These are phyloP conservation scores for Bimastos eiseni DNA, from an alignment of 2,888 invertebrate genomes.

Conservation along the genomic window DNA sequence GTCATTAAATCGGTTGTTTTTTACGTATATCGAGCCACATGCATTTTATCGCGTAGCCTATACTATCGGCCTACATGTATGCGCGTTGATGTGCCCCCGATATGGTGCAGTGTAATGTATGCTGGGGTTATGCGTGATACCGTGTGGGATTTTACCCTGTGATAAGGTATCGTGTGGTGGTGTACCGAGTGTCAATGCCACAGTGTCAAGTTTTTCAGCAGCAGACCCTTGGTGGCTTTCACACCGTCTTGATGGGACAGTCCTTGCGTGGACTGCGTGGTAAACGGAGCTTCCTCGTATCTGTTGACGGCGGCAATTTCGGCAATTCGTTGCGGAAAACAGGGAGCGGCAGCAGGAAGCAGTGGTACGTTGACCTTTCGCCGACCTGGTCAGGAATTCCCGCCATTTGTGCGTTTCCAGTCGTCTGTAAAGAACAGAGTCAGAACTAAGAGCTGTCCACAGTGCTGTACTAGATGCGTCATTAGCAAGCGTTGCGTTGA, in stretches of 20 bases:
- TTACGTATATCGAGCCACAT: too few relatives aligned
- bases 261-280: neutral
- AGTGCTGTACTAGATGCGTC: neutral
- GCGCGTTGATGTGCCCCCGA: neutral
- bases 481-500: neutral
- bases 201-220: neutral
- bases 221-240: neutral
- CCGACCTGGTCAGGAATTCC: neutral
- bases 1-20: too few relatives aligned
- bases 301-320: neutral
- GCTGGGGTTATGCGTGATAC: neutral
- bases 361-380: neutral
- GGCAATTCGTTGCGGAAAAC: conserved; percentile 2
- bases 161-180: neutral
- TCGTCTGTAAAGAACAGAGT: neutral
- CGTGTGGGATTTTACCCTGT: neutral
- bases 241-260: neutral
- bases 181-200: neutral
- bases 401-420: conserved; percentile 13
- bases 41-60: too few relatives aligned
- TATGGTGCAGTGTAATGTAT: neutral
- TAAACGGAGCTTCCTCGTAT: neutral
- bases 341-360: neutral
- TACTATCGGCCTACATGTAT: neutral
- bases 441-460: neutral